Conservation (phyloP, 30 jellyfish, hydroid and myxozoan genomes). For the Aurelia aurita complex sp. Pacific region DNA sequence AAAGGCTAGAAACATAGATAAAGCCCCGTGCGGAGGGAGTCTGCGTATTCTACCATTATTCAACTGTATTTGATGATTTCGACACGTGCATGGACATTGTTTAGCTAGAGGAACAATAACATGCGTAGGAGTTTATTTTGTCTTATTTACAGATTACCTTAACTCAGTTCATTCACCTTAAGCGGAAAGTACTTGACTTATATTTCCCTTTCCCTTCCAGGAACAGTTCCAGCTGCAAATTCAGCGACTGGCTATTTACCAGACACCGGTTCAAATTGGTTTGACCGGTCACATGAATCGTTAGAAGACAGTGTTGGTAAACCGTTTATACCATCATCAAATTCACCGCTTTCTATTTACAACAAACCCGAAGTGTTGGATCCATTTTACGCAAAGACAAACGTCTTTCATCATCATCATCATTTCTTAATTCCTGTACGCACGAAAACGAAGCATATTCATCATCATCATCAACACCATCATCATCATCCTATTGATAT, state of each 20-base stretch:
- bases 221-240: conserved; percentile 46
- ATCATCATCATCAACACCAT: conserved; percentile 60
- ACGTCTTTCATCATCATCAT: conserved; percentile 65
- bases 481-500: conserved; percentile 1
- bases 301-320: conserved; percentile 60
- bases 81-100: no score
- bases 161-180: no score
- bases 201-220: not conserved
- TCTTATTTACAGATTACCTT: no score
- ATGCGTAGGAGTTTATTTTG: no score
- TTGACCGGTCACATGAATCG: conserved; percentile 37
- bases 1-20: no score
- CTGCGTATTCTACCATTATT: no score
- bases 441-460: conserved; percentile 48
- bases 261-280: conserved; percentile 81
- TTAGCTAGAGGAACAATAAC: no score
- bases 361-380: conserved; percentile 77
- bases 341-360: conserved; percentile 67
- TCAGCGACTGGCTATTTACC: conserved; percentile 66
- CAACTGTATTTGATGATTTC: no score
- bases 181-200: no score
- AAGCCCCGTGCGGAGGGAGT: no score
- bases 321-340: conserved; percentile 70
- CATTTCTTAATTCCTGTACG: conserved; percentile 59
- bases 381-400: conserved; percentile 64